These are phyloP conservation scores for Fragum sueziense DNA, from an alignment of 2,888 invertebrate species.

Conservation along the genomic window DNA sequence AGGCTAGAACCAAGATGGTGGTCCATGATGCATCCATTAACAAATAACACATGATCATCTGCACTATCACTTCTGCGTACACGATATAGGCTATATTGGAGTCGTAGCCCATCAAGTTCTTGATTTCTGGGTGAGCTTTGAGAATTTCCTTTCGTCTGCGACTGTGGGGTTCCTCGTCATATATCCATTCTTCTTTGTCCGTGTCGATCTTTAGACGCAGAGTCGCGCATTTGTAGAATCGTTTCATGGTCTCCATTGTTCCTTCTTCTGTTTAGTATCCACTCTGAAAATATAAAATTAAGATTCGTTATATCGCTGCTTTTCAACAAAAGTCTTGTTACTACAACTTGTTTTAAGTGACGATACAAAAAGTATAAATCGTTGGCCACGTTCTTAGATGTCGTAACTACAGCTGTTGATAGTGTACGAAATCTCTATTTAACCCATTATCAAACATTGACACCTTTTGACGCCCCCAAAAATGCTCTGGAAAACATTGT, in stretches of 20 bases:
- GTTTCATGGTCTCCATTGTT: constrained; percentile 51
- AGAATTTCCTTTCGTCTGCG: constrained; percentile 95
- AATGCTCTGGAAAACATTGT: too few species aligned
- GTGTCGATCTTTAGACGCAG: constrained; percentile 62
- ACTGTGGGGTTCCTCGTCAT: constrained; percentile 98
- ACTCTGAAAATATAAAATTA: background rate
- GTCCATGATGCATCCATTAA: constrained; percentile 75
- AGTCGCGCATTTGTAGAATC: constrained; percentile 64
- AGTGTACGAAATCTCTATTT: too few species aligned
- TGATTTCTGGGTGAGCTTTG: constrained; percentile 81
- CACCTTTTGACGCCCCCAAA: too few species aligned
- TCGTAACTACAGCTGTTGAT: background rate
- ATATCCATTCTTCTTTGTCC: constrained; percentile 89
- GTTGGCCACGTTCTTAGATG: background rate
- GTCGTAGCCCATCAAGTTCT: constrained; percentile 81
- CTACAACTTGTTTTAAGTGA: too few species aligned
- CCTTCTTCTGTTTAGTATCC: background rate
- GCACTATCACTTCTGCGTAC: constrained; percentile 69
- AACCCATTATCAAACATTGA: too few species aligned
- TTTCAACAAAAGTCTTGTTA: too few species aligned
- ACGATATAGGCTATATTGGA: constrained; percentile 76
- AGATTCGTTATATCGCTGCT: too few species aligned
- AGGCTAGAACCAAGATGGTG: constrained; percentile 72
- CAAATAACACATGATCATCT: constrained; percentile 73
- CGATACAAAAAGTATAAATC: too few species aligned